These are phyloP conservation scores for Drosophila ochracea DNA, from an alignment of 2,888 invertebrate genomes.

Conservation along the genomic window DNA sequence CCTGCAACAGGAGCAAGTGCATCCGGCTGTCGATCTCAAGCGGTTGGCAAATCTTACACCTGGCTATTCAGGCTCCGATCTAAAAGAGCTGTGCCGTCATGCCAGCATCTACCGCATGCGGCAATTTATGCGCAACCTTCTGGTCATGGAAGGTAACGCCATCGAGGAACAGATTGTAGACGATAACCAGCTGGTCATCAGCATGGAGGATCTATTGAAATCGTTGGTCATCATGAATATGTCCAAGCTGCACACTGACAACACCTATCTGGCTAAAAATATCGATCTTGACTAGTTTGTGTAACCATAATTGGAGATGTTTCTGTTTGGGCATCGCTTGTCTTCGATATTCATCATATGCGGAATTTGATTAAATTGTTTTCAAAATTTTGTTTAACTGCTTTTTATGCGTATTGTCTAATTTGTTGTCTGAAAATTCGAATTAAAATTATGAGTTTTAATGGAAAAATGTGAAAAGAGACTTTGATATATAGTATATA, in stretches of 20 bases:
- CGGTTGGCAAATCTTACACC: slow-evolving; percentile 90
- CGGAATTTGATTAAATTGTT: neutral
- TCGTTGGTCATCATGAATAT: slow-evolving; percentile 49
- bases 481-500: neutral
- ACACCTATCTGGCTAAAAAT: slow-evolving; percentile 28
- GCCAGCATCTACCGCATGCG: slow-evolving; percentile 95
- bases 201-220: slow-evolving; percentile 61
- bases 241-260: slow-evolving; percentile 44
- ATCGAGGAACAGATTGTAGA: neutral
- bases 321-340: neutral
- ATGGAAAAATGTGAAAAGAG: neutral
- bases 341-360: neutral
- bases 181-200: slow-evolving; percentile 41
- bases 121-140: slow-evolving; percentile 87
- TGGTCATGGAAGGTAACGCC: slow-evolving; percentile 11
- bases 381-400: neutral
- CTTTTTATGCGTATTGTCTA: neutral
- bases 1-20: slow-evolving; percentile 90
- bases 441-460: neutral
- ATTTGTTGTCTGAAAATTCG: neutral
- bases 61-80: slow-evolving; percentile 97
- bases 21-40: slow-evolving; percentile 89
- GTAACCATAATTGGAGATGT: neutral
- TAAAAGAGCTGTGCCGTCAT: slow-evolving; percentile 94
- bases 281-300: slow-evolving; percentile 50